A percentile compares a stretch with the other conserved stretches of the same genome.
phyloP scores from a whole-genome alignment of 2,888 invertebrate species.

The Nephrotoma flavescens region DNA sequence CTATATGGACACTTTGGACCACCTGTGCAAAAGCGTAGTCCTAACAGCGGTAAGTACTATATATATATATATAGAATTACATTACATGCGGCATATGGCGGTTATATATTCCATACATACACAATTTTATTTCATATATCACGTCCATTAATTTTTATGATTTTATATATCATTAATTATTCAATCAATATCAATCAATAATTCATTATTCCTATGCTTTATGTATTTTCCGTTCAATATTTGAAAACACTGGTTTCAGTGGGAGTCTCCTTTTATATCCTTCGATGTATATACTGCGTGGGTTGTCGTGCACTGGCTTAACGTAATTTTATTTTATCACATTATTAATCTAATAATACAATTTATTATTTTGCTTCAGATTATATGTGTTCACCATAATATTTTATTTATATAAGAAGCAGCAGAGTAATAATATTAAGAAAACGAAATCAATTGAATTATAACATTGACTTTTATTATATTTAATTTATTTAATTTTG shows the following conservation, averaged over 20 bases:
- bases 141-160: background rate
- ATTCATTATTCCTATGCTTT: background rate
- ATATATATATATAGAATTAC: background rate
- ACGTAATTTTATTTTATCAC: background rate
- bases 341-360: background rate
- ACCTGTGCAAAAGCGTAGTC: slow-evolving; percentile 26
- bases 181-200: background rate
- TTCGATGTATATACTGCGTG: background rate
- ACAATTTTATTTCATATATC: background rate
- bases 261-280: background rate
- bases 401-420: too few relatives aligned
- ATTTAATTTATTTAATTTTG: background rate
- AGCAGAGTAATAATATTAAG: background rate
- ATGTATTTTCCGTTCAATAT: background rate
- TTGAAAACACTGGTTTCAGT: background rate
- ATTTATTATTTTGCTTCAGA: background rate
- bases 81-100: background rate
- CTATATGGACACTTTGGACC: slow-evolving; percentile 55
- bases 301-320: background rate
- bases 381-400: background rate
- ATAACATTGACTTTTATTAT: background rate
- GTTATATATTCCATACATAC: too few relatives aligned
- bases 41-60: slow-evolving; percentile 25
- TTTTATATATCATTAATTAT: background rate
- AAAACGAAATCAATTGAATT: background rate